Evolutionary conservation across 2,888 invertebrate genomes (phyloP).

Genomic region (Drosophila stalkeri): DNA sequence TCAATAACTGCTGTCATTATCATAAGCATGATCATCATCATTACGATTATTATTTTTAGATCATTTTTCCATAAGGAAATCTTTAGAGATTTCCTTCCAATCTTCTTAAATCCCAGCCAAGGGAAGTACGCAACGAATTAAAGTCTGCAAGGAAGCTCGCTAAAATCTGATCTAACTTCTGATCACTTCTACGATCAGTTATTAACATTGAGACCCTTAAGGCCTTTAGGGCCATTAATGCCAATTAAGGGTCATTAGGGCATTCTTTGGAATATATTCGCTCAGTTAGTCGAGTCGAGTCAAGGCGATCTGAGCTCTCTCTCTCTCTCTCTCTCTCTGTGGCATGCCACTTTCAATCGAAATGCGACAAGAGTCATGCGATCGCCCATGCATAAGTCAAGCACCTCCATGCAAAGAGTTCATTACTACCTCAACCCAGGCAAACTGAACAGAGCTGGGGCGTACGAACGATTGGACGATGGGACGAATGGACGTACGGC

Average conservation of each 20-base stretch:
- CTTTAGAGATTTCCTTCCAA: too few species aligned
- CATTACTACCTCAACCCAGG: slow-evolving; percentile 66
- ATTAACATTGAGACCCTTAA: background rate
- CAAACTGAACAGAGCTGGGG: background rate
- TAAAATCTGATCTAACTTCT: background rate
- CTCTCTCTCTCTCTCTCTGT: background rate
- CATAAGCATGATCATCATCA: too few species aligned
- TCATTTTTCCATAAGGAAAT: background rate
- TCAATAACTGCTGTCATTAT: too few species aligned
- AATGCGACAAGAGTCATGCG: slow-evolving; percentile 26
- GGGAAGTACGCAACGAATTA: too few species aligned
- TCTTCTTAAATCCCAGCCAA: background rate
- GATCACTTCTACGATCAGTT: background rate
- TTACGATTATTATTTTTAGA: background rate
- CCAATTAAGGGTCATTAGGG: slow-evolving; percentile 8
- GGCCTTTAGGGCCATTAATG: background rate
- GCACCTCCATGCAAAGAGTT: slow-evolving; percentile 68
- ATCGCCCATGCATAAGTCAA: slow-evolving; percentile 66
- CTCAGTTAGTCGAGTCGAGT: too few species aligned
- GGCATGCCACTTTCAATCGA: slow-evolving; percentile 37
- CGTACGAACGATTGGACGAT: slow-evolving; percentile 11
- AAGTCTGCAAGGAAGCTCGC: background rate
- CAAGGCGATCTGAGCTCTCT: too few species aligned
- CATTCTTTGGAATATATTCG: background rate
- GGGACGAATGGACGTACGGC: slow-evolving; percentile 8